Percentiles rank a stretch among this genome's conserved stretches.
phyloP scores from a whole-genome alignment of 2,797 vertebrate species.

The Anguilla anguilla region DNA sequence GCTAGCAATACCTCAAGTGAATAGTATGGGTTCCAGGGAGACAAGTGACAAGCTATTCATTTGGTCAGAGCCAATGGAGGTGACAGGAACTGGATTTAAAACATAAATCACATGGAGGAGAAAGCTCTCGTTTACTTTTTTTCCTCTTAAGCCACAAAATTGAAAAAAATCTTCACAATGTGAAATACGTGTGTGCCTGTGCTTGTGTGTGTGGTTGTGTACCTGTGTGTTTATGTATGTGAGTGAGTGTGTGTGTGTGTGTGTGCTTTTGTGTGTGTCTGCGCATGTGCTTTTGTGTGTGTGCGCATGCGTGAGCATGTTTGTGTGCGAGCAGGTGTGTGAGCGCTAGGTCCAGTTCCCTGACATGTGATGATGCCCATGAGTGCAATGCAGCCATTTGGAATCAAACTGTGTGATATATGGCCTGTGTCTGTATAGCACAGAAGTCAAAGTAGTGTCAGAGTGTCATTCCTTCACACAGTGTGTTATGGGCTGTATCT shows the following conservation, averaged over 20 bases:
- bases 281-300: too few species aligned
- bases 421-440: not conserved
- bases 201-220: not conserved
- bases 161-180: too few species aligned
- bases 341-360: not conserved
- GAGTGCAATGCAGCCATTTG: not conserved
- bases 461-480: not conserved
- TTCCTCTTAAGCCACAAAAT: not conserved
- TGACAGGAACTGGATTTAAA: not conserved
- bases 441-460: not conserved
- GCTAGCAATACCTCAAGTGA: not conserved
- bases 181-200: not conserved
- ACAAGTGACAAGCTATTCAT: not conserved
- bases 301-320: too few species aligned
- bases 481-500: not conserved
- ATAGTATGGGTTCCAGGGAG: not conserved
- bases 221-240: not conserved
- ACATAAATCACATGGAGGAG: not conserved
- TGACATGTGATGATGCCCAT: not conserved
- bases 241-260: not conserved
- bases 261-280: too few species aligned
- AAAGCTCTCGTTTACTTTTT: not conserved
- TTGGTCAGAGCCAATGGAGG: not conserved
- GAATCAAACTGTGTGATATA: not conserved
- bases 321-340: not conserved